Base-by-base conservation (phyloP, 2,797 vertebrate genomes). In the Gallirallus australis region DNA sequence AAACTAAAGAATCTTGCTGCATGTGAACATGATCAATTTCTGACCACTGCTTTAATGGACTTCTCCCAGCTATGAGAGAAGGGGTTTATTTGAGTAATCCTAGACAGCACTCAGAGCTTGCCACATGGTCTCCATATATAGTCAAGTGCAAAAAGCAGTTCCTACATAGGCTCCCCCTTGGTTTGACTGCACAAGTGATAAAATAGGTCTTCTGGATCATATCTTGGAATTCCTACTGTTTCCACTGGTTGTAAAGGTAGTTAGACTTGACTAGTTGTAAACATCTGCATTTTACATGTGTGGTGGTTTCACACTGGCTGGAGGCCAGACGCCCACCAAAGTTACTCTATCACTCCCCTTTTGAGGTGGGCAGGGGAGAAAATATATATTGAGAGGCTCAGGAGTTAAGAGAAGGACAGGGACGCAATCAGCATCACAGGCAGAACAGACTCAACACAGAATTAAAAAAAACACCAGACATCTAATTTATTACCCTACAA, bases 181-280 rank as follows among this genome's bases (percentile, higher is more conserved):
- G 8, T 52, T 90, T 90, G 16, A 52, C 19, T n/a, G 23, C 52
- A 52, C 5, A 25, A 15, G 9, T 37, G 37, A 42, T 21, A 69
- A 52, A 59, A 87, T 2, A 48, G 4, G 3, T 35, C 25, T 59
- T 5, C 10, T 75, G 30, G 30, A 54, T 82, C 10, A 6, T 7
- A 15, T 50, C 1, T 25, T 63, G 23, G 19, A 54, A 68, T 37
- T 78, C 11, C 31, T 57, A 7, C 14, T 28, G 10, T 63, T 11
- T 78, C 8, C 10, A 21, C 6, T 28, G 12, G 3, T 1, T 2
- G 0, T 42, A 57, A 52, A 24, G 4, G 3, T 2, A n/a, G 19
- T 48, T 61, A 48, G 8, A 31, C 30, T 39, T 42, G 16, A 21
- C 3, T 50, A 47, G 19, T 7, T 84, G 4, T n/a, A 76, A 68